A percentile compares a stretch with the other conserved stretches of the same genome.
These are phyloP conservation scores for Dermochelys coriacea DNA, from an alignment of 2,797 vertebrate species.

Conservation along the genomic window DNA sequence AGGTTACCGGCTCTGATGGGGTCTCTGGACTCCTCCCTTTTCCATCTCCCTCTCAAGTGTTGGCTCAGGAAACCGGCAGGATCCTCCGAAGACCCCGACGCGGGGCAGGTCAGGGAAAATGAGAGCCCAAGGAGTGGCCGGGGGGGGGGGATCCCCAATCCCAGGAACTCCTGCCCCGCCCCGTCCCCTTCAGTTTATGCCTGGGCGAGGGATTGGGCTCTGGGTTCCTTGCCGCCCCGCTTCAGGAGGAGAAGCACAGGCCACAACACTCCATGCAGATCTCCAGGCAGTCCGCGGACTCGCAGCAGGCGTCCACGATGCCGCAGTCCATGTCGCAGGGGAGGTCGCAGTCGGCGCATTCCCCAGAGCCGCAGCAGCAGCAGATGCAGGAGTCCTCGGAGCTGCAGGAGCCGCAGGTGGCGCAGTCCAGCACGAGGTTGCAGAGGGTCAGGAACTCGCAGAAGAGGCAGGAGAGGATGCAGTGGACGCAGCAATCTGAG, in stretches of 20 bases:
- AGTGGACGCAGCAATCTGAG: constrained; percentile 97
- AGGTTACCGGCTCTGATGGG: not conserved
- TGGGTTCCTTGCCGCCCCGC: not conserved
- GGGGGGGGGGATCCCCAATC: fast-evolving
- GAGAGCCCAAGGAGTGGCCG: not conserved
- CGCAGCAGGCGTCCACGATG: constrained; percentile 98
- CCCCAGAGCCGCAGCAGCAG: constrained; percentile 95
- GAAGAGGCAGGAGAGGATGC: constrained; percentile 97
- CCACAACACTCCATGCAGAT: constrained; percentile 99
- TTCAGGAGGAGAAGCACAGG: constrained; percentile 98
- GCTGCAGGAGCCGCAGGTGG: constrained; percentile 95
- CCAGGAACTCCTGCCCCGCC: fast-evolving
- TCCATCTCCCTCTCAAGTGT: not conserved
- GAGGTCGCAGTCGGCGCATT: constrained; percentile 95
- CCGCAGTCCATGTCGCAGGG: constrained; percentile 99
- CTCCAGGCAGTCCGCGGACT: constrained; percentile 98
- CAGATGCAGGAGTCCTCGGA: constrained; percentile 93
- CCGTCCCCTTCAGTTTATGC: not conserved
- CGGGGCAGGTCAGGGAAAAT: fast-evolving
- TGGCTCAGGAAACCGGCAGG: fast-evolving
- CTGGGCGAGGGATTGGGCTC: not conserved
- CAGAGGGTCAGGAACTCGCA: constrained; percentile 98
- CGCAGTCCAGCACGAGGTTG: constrained; percentile 96
- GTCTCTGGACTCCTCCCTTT: not conserved
- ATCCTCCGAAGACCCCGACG: not conserved